Evolutionary conservation across 2,888 invertebrate species (phyloP).

Genomic region (Dryococelus australis): DNA sequence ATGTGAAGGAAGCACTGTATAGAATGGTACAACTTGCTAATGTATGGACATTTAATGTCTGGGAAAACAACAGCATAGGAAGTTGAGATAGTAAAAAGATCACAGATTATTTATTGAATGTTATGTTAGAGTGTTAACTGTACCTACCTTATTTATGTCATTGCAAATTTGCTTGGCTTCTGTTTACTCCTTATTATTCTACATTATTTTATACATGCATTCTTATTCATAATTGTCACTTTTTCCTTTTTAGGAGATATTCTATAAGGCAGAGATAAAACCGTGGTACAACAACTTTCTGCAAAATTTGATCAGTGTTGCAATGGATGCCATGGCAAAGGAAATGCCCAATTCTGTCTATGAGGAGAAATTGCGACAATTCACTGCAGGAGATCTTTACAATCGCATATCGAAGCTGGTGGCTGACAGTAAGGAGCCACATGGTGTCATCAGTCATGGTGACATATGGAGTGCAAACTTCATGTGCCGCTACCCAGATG

Average conservation of each 20-base stretch:
- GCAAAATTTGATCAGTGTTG: conserved; percentile 61
- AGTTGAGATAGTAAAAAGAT: too few relatives aligned
- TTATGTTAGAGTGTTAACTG: too few relatives aligned
- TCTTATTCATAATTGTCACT: too few relatives aligned
- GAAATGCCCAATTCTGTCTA: conserved; percentile 69
- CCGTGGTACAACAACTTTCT: conserved; percentile 67
- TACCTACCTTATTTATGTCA: too few relatives aligned
- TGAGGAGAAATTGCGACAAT: conserved; percentile 64
- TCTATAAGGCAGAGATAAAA: conserved; percentile 64
- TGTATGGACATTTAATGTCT: too few relatives aligned
- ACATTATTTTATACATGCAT: too few relatives aligned
- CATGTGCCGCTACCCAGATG: conserved; percentile 60
- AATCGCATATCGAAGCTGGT: conserved; percentile 60
- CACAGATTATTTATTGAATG: too few relatives aligned
- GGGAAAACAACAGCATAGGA: too few relatives aligned
- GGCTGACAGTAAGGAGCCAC: conserved; percentile 49
- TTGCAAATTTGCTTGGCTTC: too few relatives aligned
- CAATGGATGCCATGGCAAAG: conserved; percentile 69
- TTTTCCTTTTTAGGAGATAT: conserved; percentile 60
- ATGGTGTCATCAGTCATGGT: conserved; percentile 71
- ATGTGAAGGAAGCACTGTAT: too few relatives aligned
- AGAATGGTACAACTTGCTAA: too few relatives aligned
- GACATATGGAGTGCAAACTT: conserved; percentile 83
- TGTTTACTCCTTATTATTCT: too few relatives aligned
- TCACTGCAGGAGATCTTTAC: conserved; percentile 54